Evolutionary conservation across 64 coral and sea anemone species (phyloP), one percentile per base, ranked within the genome.

Genomic region (Stylophora pistillata): DNA sequence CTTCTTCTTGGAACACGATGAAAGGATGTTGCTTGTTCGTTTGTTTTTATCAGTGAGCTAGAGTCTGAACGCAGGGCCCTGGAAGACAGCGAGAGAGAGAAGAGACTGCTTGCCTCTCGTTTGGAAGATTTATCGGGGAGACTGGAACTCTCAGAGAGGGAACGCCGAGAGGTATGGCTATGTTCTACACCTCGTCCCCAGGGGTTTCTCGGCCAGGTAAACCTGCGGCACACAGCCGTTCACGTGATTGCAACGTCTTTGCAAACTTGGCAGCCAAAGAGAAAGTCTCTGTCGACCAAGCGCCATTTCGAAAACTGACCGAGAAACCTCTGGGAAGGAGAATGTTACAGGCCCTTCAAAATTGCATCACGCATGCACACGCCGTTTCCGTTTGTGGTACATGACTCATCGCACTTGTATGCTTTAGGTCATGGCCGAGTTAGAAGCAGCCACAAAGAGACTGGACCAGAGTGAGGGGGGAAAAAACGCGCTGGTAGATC

Each of bases 401-500:
- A 3, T 31, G 2, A 57, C 15, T 9, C 11, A 70, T 13, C 41
- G 13, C 72, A 47, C 3, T 7, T 3, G 7, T 47, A 7, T 47
- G 37, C 7, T 47, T 89, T 55, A 96, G 94, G 88, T 97, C 55
- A 81, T 93, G 52, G 77, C 86, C n/a, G 97, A 99, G 76, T 73
- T 99, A 9, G 93, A 93, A 21, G 61, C 62, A 23, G 93, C 93
- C 6, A 78, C 87, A 2, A 99, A 99, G 21, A 88, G 86, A 75
- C 88, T 99, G 47, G 97, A 99, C 55, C 91, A 95, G 73, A 83
- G 90, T 29, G 97, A 95, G 77, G 90, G 97, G 63, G 97, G 97
- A 55, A 95, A 95, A 74, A 90, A 15, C 78, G 83, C 89, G 0
- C 41, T 99, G 18, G 85, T 91, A 10, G 74, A 99, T 21, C 97